phyloP scores from a whole-genome alignment of 2,113 vertebrate genomes.

The Nerophis lumbriciformis region DNA sequence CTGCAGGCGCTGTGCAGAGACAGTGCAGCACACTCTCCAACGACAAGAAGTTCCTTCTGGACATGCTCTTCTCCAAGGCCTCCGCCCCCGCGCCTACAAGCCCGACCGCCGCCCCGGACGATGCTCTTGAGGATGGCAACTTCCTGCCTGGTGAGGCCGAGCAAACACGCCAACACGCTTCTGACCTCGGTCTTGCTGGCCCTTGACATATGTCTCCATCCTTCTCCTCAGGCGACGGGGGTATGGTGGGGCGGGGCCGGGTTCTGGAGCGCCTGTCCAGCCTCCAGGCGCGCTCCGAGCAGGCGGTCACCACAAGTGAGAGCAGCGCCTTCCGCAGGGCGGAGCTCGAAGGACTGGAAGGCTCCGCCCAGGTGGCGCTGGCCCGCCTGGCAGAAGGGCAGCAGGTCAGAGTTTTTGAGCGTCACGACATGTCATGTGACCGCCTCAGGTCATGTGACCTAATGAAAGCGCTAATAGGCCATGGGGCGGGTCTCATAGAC shows the following conservation, averaged over 20 bases:
- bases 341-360: constrained; percentile 62
- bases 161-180: too few relatives aligned
- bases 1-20: constrained; percentile 29
- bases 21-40: constrained; percentile 70
- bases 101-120: not conserved
- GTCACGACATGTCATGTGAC: not conserved
- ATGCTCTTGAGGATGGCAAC: constrained; percentile 13
- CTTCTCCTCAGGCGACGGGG: constrained; percentile 23
- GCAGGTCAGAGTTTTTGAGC: constrained; percentile 16
- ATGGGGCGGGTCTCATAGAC: too few relatives aligned
- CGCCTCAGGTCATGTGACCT: not conserved
- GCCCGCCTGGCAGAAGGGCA: constrained; percentile 56
- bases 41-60: constrained; percentile 72
- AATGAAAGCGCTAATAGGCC: not conserved
- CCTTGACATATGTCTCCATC: not conserved
- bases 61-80: constrained; percentile 75
- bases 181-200: not conserved
- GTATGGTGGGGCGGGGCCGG: constrained; percentile 9
- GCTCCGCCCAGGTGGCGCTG: constrained; percentile 54
- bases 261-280: constrained; percentile 54
- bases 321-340: constrained; percentile 47
- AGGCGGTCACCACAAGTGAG: constrained; percentile 16
- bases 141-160: constrained; percentile 13
- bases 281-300: constrained; percentile 29
- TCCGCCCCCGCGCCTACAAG: constrained; percentile 15